Percentiles rank a stretch among this genome's conserved stretches.
phyloP scores from a whole-genome alignment of 1,140 invertebrate species.

The Solen grandis region DNA sequence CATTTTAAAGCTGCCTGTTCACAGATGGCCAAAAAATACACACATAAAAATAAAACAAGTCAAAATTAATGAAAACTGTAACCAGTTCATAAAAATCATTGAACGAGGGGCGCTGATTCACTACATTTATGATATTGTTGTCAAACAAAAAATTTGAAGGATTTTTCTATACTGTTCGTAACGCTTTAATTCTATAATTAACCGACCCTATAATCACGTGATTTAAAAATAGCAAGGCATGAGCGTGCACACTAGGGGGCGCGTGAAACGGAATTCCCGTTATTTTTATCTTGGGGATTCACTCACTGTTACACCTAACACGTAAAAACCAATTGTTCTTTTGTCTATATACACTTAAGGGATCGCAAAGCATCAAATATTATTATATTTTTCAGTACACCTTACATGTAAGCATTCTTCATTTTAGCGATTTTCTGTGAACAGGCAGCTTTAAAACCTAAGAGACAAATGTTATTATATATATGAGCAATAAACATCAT shows the following conservation, averaged over 20 bases:
- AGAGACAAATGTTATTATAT: too few species aligned
- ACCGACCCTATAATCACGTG: background rate
- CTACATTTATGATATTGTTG: background rate
- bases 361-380: background rate
- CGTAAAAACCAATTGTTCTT: background rate
- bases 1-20: background rate
- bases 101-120: background rate
- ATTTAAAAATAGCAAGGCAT: background rate
- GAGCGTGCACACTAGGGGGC: background rate
- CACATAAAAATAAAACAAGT: background rate
- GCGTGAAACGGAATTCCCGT: background rate
- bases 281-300: background rate
- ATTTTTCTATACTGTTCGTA: background rate
- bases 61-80: background rate
- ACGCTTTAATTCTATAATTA: background rate
- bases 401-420: background rate
- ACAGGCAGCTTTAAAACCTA: background rate
- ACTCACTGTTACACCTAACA: background rate
- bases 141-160: background rate
- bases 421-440: background rate
- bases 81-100: background rate
- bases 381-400: background rate
- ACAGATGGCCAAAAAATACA: background rate
- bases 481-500: too few species aligned
- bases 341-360: background rate